phyloP scores from a whole-genome alignment of 2,888 invertebrate genomes.

The Dryadula phaetusa region DNA sequence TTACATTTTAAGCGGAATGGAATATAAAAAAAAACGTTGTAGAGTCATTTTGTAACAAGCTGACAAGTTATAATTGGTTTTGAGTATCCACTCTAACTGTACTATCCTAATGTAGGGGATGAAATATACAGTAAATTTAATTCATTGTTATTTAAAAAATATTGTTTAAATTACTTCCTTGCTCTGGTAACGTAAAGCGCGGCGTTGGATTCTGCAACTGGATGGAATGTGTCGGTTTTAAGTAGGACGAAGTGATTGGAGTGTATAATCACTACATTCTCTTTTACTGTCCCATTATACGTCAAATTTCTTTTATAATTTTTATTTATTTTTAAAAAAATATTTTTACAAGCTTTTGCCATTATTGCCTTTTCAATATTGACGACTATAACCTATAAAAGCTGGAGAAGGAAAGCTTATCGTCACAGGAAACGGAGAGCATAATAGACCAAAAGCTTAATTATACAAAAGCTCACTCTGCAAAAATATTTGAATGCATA shows the following conservation, averaged over 20 bases:
- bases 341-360: no score
- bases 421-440: neutral
- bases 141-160: neutral
- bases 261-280: no score
- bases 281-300: no score
- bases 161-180: no score
- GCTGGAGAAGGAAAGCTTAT: neutral
- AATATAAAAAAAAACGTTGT: constrained; percentile 1
- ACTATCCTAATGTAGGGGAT: constrained; percentile 13
- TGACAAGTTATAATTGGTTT: constrained; percentile 19
- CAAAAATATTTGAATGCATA: constrained; percentile 23
- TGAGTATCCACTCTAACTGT: constrained; percentile 12
- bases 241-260: no score
- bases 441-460: constrained; percentile 7
- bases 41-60: constrained; percentile 4
- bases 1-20: constrained; percentile 12
- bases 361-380: no score
- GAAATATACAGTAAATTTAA: neutral
- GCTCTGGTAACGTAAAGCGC: no score
- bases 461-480: neutral
- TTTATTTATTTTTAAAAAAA: no score
- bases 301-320: no score
- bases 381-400: no score
- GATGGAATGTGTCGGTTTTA: no score
- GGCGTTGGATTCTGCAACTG: no score